A percentile compares a stretch with the other conserved stretches of the same genome.
These are phyloP conservation scores for Drosophila macrospina DNA, from an alignment of 2,888 invertebrate genomes.

Conservation along the genomic window DNA sequence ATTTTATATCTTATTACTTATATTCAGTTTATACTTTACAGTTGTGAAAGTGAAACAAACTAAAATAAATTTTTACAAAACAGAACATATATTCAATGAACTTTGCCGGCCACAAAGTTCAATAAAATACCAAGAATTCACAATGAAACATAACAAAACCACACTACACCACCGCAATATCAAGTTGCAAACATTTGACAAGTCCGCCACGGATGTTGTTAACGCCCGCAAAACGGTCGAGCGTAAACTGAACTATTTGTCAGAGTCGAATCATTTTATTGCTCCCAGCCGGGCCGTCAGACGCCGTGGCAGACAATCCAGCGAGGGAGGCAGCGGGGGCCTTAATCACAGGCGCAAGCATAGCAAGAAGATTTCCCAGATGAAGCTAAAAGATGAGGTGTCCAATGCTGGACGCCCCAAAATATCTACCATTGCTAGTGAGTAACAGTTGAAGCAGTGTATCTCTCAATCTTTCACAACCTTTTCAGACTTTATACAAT, in stretches of 20 bases:
- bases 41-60: slow-evolving; percentile 23
- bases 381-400: slow-evolving; percentile 21
- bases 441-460: slow-evolving; percentile 16
- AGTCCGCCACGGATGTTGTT: slow-evolving; percentile 20
- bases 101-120: slow-evolving; percentile 43
- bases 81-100: slow-evolving; percentile 24
- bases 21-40: slow-evolving; percentile 32
- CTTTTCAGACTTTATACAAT: slow-evolving; percentile 35
- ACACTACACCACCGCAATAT: slow-evolving; percentile 12
- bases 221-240: slow-evolving; percentile 31
- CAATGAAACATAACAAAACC: slow-evolving; percentile 40
- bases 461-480: too few species aligned
- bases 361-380: slow-evolving; percentile 6
- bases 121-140: slow-evolving; percentile 11
- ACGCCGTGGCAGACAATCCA: slow-evolving; percentile 27
- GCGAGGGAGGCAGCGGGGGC: slow-evolving; percentile 18
- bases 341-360: slow-evolving; percentile 24
- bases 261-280: slow-evolving; percentile 31
- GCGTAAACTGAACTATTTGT: slow-evolving; percentile 41
- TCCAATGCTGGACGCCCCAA: not conserved
- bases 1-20: slow-evolving; percentile 11
- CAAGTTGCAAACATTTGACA: slow-evolving; percentile 20
- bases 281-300: not conserved
- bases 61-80: slow-evolving; percentile 25
- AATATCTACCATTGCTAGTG: slow-evolving; percentile 20